These are phyloP conservation scores for Trichonephila clavata DNA, from an alignment of 1,140 invertebrate species.

Conservation along the genomic window DNA sequence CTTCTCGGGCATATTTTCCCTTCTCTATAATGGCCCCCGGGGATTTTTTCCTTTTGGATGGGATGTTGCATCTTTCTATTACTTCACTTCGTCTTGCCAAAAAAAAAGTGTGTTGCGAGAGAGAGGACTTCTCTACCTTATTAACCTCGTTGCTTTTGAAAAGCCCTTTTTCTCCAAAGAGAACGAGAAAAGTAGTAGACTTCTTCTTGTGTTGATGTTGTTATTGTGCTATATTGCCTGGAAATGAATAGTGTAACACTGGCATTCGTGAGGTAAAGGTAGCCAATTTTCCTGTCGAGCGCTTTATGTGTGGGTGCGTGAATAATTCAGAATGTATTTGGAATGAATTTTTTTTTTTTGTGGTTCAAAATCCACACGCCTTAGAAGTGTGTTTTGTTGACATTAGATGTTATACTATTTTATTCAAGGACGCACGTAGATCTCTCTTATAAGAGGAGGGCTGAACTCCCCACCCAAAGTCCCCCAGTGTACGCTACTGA, in stretches of 20 bases:
- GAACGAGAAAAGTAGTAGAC: not conserved
- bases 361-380: too few species aligned
- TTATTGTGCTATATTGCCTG: not conserved
- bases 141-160: not conserved
- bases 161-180: not conserved
- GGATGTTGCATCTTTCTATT: not conserved
- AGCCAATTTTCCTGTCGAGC: not conserved
- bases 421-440: too few species aligned
- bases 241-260: not conserved
- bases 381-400: too few species aligned
- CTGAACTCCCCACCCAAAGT: too few species aligned
- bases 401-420: too few species aligned
- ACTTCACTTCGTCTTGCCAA: not conserved
- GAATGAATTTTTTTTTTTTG: too few species aligned
- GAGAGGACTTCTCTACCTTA: not conserved
- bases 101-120: not conserved
- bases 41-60: not conserved
- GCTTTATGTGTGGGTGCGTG: too few species aligned
- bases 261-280: not conserved
- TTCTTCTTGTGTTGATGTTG: not conserved
- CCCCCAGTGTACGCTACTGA: too few species aligned
- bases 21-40: not conserved
- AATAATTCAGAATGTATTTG: too few species aligned
- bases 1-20: constrained; percentile 28
- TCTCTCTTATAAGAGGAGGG: too few species aligned